These are phyloP conservation scores for Tachuris rubrigastra DNA, from an alignment of 2,113 vertebrate species.

Conservation along the genomic window DNA sequence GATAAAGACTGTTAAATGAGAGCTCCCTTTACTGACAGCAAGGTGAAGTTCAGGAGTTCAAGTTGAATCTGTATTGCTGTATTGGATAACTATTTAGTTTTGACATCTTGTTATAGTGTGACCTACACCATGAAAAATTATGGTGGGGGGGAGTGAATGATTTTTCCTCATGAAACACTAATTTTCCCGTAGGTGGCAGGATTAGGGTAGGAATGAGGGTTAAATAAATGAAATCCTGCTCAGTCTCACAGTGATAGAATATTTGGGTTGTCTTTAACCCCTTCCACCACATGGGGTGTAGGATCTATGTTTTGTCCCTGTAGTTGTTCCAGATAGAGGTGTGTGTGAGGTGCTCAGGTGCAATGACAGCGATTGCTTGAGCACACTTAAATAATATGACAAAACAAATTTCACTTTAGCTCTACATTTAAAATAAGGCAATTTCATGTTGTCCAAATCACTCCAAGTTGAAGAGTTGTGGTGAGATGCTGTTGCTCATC, in stretches of 20 bases:
- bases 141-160: not conserved
- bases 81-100: not conserved
- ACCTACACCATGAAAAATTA: not conserved
- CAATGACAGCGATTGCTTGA: not conserved
- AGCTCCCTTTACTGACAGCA: not conserved
- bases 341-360: not conserved
- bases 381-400: not conserved
- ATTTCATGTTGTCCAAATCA: not conserved
- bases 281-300: not conserved
- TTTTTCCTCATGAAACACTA: not conserved
- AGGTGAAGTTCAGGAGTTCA: not conserved
- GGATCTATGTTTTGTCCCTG: not conserved
- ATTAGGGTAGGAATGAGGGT: not conserved
- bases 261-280: not conserved
- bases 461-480: not conserved
- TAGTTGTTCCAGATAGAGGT: not conserved
- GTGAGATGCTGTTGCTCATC: not conserved
- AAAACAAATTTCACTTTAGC: not conserved
- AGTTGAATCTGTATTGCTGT: not conserved
- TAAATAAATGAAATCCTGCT: not conserved
- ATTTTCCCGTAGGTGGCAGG: not conserved
- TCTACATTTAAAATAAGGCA: not conserved
- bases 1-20: not conserved
- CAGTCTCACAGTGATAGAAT: not conserved
- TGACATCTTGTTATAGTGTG: not conserved